A percentile compares a stretch with the other conserved stretches of the same genome.
phyloP scores from a whole-genome alignment of 2,113 vertebrate species.

The Nicator chloris region DNA sequence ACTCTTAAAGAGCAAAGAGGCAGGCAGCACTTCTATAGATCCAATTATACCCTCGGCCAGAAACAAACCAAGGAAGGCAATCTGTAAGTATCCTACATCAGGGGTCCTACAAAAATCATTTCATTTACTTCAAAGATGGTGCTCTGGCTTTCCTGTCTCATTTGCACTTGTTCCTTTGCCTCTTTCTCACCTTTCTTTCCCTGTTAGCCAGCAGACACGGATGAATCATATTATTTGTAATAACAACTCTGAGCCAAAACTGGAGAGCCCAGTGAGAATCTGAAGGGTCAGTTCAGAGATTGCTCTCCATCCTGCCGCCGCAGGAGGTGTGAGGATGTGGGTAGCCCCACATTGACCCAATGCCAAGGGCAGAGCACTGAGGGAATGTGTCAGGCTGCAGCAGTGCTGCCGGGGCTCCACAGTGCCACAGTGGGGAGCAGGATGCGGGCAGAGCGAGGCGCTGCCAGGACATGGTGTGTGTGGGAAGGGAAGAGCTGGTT shows the following conservation, averaged over 20 bases:
- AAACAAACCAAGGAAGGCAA: conserved; percentile 19
- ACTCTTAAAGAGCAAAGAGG: conserved; percentile 53
- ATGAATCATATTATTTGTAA: not conserved
- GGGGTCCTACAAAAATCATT: not conserved
- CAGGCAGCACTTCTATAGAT: conserved; percentile 40
- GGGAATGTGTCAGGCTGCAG: not conserved
- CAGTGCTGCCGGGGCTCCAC: not conserved
- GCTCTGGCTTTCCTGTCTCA: not conserved
- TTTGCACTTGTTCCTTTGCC: not conserved
- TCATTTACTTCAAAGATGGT: not conserved
- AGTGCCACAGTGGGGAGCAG: not conserved
- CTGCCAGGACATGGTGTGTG: conserved; percentile 28
- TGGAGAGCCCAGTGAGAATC: fast-evolving
- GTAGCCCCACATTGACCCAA: not conserved
- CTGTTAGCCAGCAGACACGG: not conserved
- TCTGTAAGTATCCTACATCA: not conserved
- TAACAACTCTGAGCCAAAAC: not conserved
- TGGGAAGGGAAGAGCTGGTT: conserved; percentile 49
- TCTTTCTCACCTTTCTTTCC: not conserved
- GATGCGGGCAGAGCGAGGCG: not conserved
- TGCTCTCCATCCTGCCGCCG: not conserved
- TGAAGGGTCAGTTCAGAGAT: not conserved
- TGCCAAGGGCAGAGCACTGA: not conserved
- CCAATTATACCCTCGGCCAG: conserved; percentile 29
- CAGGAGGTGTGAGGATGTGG: not conserved